These are phyloP conservation scores for Peromyscus maniculatus DNA, from an alignment of 2,113 vertebrate genomes.

Conservation along the genomic window DNA sequence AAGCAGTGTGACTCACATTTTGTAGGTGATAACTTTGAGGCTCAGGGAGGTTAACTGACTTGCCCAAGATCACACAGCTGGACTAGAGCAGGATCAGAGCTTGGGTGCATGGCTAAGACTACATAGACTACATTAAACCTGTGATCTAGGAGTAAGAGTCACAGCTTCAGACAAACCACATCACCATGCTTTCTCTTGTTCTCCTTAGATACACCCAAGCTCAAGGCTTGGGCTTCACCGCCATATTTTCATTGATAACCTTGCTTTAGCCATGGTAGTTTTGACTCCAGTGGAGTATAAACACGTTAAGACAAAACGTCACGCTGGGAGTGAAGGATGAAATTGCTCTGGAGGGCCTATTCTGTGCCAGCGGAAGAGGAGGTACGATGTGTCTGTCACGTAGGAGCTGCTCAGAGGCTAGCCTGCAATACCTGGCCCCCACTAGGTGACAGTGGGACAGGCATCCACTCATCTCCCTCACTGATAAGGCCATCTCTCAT, in stretches of 20 bases:
- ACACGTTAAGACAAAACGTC: constrained; percentile 2
- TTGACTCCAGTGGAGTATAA: neutral
- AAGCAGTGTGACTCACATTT: neutral
- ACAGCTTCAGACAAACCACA: neutral
- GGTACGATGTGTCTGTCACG: neutral
- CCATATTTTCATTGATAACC: accelerated
- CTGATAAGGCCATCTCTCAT: constrained; percentile 20
- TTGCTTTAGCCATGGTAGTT: neutral
- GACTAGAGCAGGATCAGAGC: neutral
- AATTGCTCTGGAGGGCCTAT: neutral
- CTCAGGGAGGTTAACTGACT: neutral
- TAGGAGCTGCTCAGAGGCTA: neutral
- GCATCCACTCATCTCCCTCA: constrained; percentile 49
- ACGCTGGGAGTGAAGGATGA: neutral
- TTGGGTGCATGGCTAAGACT: neutral
- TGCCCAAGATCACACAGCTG: constrained; percentile 2
- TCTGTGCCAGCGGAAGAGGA: neutral
- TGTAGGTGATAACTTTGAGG: neutral
- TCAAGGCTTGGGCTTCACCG: neutral
- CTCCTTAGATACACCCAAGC: neutral
- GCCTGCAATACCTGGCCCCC: constrained; percentile 25
- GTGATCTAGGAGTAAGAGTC: neutral
- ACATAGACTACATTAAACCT: neutral
- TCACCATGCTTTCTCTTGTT: accelerated
- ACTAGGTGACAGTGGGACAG: constrained; percentile 41